Conservation (phyloP, 2,888 invertebrate species). For the Eristalis arbustorum region DNA sequence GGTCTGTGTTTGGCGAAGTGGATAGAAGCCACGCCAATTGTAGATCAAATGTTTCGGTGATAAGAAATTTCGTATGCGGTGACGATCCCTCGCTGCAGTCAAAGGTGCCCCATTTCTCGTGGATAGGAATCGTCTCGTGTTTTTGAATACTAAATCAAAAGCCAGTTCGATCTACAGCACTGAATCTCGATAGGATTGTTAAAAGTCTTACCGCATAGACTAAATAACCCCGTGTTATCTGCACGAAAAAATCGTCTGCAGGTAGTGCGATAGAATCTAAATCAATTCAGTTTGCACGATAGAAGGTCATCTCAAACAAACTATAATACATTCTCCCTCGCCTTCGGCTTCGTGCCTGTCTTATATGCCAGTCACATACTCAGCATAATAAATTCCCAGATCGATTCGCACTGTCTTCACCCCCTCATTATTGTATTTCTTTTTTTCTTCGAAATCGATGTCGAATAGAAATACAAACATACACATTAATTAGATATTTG, state of each 20-base stretch:
- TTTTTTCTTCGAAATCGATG: not conserved
- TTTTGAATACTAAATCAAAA: not conserved
- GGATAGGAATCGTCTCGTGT: not conserved
- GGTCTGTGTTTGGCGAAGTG: too few relatives aligned
- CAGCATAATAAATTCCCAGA: conserved; percentile 7
- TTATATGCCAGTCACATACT: conserved; percentile 17
- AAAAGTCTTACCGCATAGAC: not conserved
- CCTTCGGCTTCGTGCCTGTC: not conserved
- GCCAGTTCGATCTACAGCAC: not conserved
- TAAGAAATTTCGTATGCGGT: too few relatives aligned
- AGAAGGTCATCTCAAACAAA: not conserved
- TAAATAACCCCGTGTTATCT: not conserved
- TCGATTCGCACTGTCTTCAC: not conserved
- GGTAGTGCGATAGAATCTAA: not conserved
- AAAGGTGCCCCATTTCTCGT: not conserved
- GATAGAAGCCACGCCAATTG: too few relatives aligned
- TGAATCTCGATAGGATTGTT: not conserved
- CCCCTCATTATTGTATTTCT: not conserved
- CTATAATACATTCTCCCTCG: not conserved
- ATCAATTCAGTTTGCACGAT: not conserved
- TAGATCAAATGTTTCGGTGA: too few relatives aligned
- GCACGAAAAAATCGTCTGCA: not conserved
- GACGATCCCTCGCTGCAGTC: too few relatives aligned
- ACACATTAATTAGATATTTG: conserved; percentile 23
- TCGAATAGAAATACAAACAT: conserved; percentile 3